Base-by-base conservation (phyloP, 2,888 invertebrate species). In the Micoletzkya japonica region DNA sequence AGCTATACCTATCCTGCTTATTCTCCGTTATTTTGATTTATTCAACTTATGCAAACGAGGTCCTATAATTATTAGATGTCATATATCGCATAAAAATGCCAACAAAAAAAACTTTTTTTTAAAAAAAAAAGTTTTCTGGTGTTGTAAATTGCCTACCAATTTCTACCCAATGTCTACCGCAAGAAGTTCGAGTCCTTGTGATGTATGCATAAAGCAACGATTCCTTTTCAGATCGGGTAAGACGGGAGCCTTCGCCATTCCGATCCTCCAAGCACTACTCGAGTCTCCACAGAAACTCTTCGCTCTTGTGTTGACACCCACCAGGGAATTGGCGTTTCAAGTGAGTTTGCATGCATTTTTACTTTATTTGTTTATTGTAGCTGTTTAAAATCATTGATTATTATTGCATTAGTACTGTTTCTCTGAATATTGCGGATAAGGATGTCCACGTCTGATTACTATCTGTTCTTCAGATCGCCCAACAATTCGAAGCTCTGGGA, bases 181-280 rank as follows among this genome's bases (percentile, higher is more conserved):
- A n/a, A n/a, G n/a, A n/a, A n/a, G n/a, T n/a, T n/a, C n/a, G n/a
- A n/a, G n/a, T n/a, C n/a, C n/a, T n/a, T n/a, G n/a, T n/a, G n/a
- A n/a, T 44, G 10, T 44, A 14, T 44, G 20, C 7, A 4, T 26
- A 26, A 32, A 26, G 10, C 4, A 14, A 7, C 10, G 7, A 57
- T 57, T 70, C n/a, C n/a, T n/a, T 63, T 74, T 59, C 67, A 78
- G 84, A 1, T 95, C 94, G 0, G 95, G 95, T 1, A 98, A 98
- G 88, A 98, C 98, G 0, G 98, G 93, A 4, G 95, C 98, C 0
- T 98, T 98, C 88, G 95, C 95, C 0, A 86, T 98, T 73, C 98
- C 98, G 0, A 96, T 98, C 75, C 87, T 98, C 37, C 97, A 98
- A 85, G 90, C 92, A 0, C 87, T 97, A 24, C 87, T 98, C 54